Evolutionary conservation across 2,888 invertebrate genomes (phyloP), one percentile per base, ranked within the genome.

Genomic region (Sesamia inferens): DNA sequence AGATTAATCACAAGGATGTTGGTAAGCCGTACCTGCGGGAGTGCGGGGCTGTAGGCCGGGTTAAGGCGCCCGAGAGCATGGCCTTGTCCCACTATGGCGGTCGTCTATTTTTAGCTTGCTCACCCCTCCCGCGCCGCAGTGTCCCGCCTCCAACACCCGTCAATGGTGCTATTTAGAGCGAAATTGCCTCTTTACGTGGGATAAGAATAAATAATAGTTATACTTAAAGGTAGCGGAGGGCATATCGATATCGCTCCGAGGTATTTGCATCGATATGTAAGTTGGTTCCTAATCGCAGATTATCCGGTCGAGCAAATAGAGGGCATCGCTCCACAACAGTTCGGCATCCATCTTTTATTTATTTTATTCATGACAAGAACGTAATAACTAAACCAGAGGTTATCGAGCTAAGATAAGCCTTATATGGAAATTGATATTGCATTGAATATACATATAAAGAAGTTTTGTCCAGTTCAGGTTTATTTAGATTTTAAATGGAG

Each of bases 11-110:
- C 89, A 92, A 93, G 94, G 94, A 94, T 94, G 91, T 91, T 90
- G 81, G 88, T 90, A 91, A 92, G 88, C 87, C 88, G 84, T 91
- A 93, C 93, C 93, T 93, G 93, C 82, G 58, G 31, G 19, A 58
- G 58, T 10, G 58, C 58, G 82, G 78, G 86, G 92, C 93, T 93
- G 92, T 81, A 81, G 78, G 87, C 84, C 88, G 88, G 91, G 91
- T 89, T 88, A 89, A 89, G 90, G 89, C 89, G 89, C 89, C 83
- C 89, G 81, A 90, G 90, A 90, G 88, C 89, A 85, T 86, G 94
- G 93, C 95, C 95, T 95, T 95, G 95, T 88, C 93, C 94, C 80
- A 94, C 90, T 93, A 88, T 89, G 92, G 88, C 92, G 94, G 93
- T 89, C 93, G 93, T 91, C 95, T 95, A 95, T 94, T 91, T 95